Evolutionary conservation across 2,797 vertebrate species (phyloP).

Genomic region (Gallinago solitaria): DNA sequence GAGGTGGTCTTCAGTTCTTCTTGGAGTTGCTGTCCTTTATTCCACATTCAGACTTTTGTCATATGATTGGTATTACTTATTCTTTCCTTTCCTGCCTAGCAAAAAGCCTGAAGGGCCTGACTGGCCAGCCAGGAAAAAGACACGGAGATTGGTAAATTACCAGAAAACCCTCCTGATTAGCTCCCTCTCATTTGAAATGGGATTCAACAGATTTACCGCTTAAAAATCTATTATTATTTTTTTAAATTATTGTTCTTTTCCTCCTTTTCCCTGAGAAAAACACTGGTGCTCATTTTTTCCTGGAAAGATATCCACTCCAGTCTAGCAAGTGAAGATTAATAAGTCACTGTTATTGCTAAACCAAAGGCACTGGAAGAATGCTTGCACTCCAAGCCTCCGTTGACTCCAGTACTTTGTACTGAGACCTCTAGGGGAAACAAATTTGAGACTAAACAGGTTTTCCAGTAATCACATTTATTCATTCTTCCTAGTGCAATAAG

Average conservation of each 20-base stretch:
- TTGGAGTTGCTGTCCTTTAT: neutral
- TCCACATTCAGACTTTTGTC: neutral
- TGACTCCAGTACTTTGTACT: neutral
- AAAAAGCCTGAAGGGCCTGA: neutral
- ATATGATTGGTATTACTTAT: neutral
- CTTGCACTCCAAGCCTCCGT: neutral
- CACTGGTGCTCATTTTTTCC: neutral
- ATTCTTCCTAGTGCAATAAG: neutral
- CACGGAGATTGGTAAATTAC: neutral
- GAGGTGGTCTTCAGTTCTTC: neutral
- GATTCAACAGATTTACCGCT: neutral
- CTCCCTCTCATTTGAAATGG: constrained; percentile 8
- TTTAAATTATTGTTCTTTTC: neutral
- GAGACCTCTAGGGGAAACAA: neutral
- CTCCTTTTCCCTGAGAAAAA: neutral
- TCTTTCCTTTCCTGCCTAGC: neutral
- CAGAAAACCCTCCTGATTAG: constrained; percentile 2
- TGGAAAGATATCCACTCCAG: constrained; percentile 36
- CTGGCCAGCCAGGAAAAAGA: neutral
- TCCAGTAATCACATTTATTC: constrained; percentile 28
- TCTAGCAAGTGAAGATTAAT: constrained; percentile 16
- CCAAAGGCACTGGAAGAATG: constrained; percentile 47
- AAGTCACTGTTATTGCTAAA: constrained; percentile 36
- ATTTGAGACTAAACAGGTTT: constrained; percentile 33
- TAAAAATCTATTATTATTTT: neutral